Evolutionary conservation across 2,888 invertebrate genomes (phyloP).

Genomic region (Drosophila borealis): DNA sequence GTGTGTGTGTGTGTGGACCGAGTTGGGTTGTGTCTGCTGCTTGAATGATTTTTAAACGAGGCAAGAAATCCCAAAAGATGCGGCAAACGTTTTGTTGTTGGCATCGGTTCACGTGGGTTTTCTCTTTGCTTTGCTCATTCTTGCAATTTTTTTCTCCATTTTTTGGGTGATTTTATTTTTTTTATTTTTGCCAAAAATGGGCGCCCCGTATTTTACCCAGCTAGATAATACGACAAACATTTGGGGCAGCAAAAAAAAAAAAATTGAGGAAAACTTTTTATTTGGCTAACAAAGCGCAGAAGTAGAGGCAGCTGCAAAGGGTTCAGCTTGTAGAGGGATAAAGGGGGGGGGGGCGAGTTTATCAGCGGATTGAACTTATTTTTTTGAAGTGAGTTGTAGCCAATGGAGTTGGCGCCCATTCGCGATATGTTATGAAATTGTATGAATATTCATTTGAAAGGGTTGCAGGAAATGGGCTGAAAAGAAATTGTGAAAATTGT

Average conservation of each 20-base stretch:
- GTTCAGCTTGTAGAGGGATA: slow-evolving; percentile 1
- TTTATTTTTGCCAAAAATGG: slow-evolving; percentile 37
- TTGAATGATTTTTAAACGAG: slow-evolving; percentile 83
- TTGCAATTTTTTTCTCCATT: slow-evolving; percentile 39
- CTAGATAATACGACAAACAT: slow-evolving; percentile 75
- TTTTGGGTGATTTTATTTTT: slow-evolving; percentile 32
- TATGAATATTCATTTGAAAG: slow-evolving; percentile 31
- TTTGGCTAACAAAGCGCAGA: slow-evolving; percentile 46
- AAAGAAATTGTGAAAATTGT: slow-evolving; percentile 1
- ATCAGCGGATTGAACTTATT: slow-evolving; percentile 43
- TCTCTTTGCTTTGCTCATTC: slow-evolving; percentile 28
- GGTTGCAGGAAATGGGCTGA: slow-evolving; percentile 3
- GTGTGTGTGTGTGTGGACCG: slow-evolving; percentile 27
- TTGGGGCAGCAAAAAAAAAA: slow-evolving; percentile 36
- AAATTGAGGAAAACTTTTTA: slow-evolving; percentile 45
- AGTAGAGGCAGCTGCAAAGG: slow-evolving; percentile 26
- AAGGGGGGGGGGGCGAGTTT: slow-evolving; percentile 15
- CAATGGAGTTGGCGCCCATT: slow-evolving; percentile 11
- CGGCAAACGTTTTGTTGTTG: slow-evolving; percentile 76
- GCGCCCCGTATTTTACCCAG: slow-evolving; percentile 33
- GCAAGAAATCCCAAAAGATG: slow-evolving; percentile 83
- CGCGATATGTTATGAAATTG: slow-evolving; percentile 25
- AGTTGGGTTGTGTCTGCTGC: slow-evolving; percentile 78
- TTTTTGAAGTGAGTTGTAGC: slow-evolving; percentile 20
- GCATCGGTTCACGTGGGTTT: slow-evolving; percentile 72